Evolutionary conservation across 1,140 invertebrate genomes (phyloP), one percentile per base, ranked within the genome.

Genomic region (Triops longicaudatus): DNA sequence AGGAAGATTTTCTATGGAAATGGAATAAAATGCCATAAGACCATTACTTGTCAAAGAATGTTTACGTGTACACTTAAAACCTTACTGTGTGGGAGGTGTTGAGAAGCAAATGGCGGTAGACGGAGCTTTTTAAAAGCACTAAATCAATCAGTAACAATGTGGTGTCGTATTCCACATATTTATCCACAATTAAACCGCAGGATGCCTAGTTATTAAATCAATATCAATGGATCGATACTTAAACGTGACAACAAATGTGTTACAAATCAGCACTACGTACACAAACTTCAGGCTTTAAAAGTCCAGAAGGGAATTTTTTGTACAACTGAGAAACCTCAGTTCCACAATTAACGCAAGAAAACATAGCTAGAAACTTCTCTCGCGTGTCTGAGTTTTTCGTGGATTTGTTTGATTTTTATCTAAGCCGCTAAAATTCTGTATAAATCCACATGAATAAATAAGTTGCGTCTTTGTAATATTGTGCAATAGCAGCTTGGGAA

Each of bases 81-180:
- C 50, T 63, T 63, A 63, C 50, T 14, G 50, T 63, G 9, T 63
- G 50, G 9, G 50, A 63, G 14, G 74, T 75, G 37, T 75, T 75
- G 27, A 43, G 44, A 7, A 75, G 28, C 22, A 75, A 43, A 26
- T 75, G 74, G 26, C 74, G 26, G 74, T 75, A 75, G 37, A 44
- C 26, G 14, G 74, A 75, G 28, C 10, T 17, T 44, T 75, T 75
- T 6, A 75, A 26, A 14, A 75, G 74, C 11, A 75, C 37, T 17
- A 75, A 26, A 44, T 75, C 74, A 44, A 75, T 75, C 26, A 75
- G 22, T 6, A 75, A 27, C 17, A 75, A 22, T 1, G 44, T 27
- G 42, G 44, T 43, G 5, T 75, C 74, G n/a, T 75, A 75, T 31
- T 75, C 74, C 26, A 75, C 31, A 44, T 75, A 75, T 11, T 43